Base-by-base conservation (phyloP, 2,113 vertebrate species). In the Quiscalus mexicanus region DNA sequence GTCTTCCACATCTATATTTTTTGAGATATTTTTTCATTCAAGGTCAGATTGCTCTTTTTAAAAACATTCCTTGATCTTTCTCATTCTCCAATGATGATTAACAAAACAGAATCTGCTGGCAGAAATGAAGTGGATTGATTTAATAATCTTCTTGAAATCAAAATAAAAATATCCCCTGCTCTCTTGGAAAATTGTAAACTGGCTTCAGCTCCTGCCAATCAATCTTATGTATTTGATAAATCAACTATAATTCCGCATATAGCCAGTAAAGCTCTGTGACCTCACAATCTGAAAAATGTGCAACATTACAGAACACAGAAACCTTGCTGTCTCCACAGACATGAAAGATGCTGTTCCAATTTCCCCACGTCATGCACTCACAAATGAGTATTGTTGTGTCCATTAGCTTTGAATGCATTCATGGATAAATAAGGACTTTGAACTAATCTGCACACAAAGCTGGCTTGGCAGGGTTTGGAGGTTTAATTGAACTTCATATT, bases 401-500 rank as follows among this genome's bases (percentile, higher is more conserved):
- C 55, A 42, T 95, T 96, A 91, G 45, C 30, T 95, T 84, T 67
- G 45, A 76, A 64, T 71, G 28, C 58, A 21, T 82, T 96, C 64
- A 67, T 50, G 83, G 84, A 76, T 91, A 96, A 96, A 90, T 76
- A 86, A 87, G 60, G 63, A 85, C 53, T 94, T 93, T 87, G 50
- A 94, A 93, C 35, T 96, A 96, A 97, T 96, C 70, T 94, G 52
- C 89, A 84, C 49, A 87, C 37, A 85, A 74, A 76, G n/a, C 50
- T 92, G 89, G 49, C 82, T 96, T 96, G 92, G 69, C 80, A 95
- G 78, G 56, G 65, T 69, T 77, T 94, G 59, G 93, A 82, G 45
- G 31, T 96, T 95, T 96, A 95, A 97, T 95, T 97, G 95, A 97
- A 97, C 68, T 96, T 96, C 78, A 9, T 81, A 82, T 94, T 97